These are phyloP conservation scores for Drosophila varians DNA, from an alignment of 1,140 invertebrate genomes.

Conservation along the genomic window DNA sequence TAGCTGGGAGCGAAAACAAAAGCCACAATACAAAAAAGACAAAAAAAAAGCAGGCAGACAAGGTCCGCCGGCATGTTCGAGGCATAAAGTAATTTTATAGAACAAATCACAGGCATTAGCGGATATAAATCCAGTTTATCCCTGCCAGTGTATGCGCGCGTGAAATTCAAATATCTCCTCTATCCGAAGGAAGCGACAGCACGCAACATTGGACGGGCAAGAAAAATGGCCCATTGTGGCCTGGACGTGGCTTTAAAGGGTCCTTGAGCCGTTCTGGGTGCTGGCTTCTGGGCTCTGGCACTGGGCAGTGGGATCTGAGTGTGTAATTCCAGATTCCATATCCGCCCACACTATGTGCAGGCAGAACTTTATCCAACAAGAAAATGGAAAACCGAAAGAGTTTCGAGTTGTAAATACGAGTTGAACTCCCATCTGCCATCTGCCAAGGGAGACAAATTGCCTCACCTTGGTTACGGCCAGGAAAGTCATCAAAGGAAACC, in stretches of 20 bases:
- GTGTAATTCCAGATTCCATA: conserved; percentile 43
- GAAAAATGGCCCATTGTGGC: conserved; percentile 65
- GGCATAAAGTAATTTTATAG: conserved; percentile 82
- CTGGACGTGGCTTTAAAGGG: conserved; percentile 38
- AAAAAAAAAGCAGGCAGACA: conserved; percentile 6
- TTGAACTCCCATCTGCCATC: neutral
- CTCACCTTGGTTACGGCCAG: neutral
- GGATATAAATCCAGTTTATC: conserved; percentile 80
- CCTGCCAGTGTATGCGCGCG: conserved; percentile 76
- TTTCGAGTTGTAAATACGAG: conserved; percentile 7
- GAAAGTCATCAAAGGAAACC: conserved; percentile 2
- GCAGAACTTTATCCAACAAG: neutral
- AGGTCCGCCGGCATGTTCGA: conserved; percentile 55
- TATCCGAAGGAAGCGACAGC: conserved; percentile 3
- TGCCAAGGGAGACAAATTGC: conserved; percentile 17
- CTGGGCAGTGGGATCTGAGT: conserved; percentile 16
- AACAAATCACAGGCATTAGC: conserved; percentile 81
- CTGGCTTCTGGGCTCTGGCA: conserved; percentile 17
- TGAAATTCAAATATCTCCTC: conserved; percentile 74
- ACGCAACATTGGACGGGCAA: conserved; percentile 50
- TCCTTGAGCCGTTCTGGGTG: conserved; percentile 36
- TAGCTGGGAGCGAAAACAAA: conserved; percentile 23
- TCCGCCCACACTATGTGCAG: conserved; percentile 7
- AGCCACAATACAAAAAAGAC: conserved; percentile 13
- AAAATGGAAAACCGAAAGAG: conserved; percentile 10